Base-by-base conservation (phyloP, 2,113 vertebrate genomes). In the Rhinogobius similis region DNA sequence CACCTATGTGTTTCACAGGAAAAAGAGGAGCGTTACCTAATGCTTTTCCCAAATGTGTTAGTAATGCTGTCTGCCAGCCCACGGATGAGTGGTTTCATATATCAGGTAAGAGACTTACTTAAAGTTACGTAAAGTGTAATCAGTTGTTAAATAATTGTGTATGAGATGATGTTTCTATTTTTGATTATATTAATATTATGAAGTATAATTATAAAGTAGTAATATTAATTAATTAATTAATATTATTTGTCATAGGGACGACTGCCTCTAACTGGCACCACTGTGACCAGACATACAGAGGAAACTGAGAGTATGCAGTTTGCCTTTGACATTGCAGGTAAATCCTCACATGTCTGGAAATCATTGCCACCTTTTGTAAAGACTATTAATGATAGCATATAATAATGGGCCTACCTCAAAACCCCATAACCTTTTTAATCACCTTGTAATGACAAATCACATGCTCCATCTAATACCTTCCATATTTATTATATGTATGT, bases 1-100 rank as follows among this genome's bases (percentile, higher is more conserved):
- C 26, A 62, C n/a, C 32, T 6, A 3, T 73, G 21, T 74, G 1
- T 65, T 23, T 76, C 55, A 1, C 81, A 99, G 98, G 98, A 98
- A 62, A 97, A 95, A 89, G 97, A 99, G 27, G 98, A 99, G 81
- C 89, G 96, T 0, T 99, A 98, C 88, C 90, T 99, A 67, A 93
- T 99, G 94, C 87, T 99, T 74, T 99, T 99, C 87, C 92, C 96
- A 20, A 95, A 86, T 3, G 70, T 94, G 82, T 76, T 99, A 70
- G 88, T 99, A 69, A 95, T 98, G 93, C 90, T 99, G 24, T 98
- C 97, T 26, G 95, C 96, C 73, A 99, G 97, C 87, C 95, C 96
- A 66, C 93, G 97, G 61, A 99, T 99, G 97, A 99, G 97, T 79
- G 97, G 97, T 76, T 99, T 99, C 73, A 96, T 99, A 81, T 99